These are phyloP conservation scores for Prosapia bicincta DNA, from an alignment of 2,888 invertebrate species.

Conservation along the genomic window DNA sequence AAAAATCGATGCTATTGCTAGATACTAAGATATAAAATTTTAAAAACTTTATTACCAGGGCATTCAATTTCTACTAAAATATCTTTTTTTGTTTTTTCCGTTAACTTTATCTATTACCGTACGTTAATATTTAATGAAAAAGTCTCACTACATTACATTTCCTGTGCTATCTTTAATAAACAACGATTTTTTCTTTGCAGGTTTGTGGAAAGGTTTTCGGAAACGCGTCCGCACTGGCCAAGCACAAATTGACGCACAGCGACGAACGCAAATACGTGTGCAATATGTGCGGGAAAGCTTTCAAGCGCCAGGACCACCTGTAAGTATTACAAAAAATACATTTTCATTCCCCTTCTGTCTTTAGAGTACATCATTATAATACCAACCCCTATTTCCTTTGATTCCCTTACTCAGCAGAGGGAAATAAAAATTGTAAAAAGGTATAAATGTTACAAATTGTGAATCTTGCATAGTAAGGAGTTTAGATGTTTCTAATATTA, in stretches of 20 bases:
- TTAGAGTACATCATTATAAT: no score
- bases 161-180: not conserved
- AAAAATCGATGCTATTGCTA: no score
- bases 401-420: no score
- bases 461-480: no score
- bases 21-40: no score
- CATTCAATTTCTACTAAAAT: not conserved
- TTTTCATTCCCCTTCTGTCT: no score
- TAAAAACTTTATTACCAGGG: no score
- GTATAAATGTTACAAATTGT: no score
- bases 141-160: not conserved
- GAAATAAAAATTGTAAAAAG: no score
- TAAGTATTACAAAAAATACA: no score
- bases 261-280: slow-evolving; percentile 97
- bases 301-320: slow-evolving; percentile 98
- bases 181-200: slow-evolving; percentile 51
- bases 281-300: slow-evolving; percentile 93
- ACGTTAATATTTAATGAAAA: not conserved
- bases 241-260: slow-evolving; percentile 96
- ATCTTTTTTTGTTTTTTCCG: not conserved
- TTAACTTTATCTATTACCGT: not conserved
- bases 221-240: slow-evolving; percentile 94
- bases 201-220: slow-evolving; percentile 96
- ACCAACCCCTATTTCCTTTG: no score
- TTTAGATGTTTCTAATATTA: no score